Evolutionary conservation across 2,797 vertebrate genomes (phyloP).

Genomic region (Gastrophryne carolinensis): DNA sequence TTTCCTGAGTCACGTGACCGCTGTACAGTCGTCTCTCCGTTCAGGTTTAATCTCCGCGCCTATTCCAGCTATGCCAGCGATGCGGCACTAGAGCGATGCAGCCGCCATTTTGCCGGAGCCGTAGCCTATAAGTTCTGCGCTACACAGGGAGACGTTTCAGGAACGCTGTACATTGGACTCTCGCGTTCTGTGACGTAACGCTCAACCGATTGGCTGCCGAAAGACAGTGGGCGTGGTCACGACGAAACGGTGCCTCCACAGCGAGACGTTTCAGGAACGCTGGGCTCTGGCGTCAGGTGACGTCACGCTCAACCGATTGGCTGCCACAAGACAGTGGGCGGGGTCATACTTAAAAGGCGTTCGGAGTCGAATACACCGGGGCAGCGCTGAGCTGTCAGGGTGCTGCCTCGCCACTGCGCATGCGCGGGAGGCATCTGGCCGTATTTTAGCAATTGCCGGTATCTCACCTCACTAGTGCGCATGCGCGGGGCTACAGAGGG

Average conservation of each 20-base stretch:
- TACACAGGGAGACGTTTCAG: not conserved
- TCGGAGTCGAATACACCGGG: no score
- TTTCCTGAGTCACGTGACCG: not conserved
- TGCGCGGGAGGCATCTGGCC: no score
- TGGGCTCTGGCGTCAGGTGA: not conserved
- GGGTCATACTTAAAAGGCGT: no score
- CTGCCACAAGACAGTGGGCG: not conserved
- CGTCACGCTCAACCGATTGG: not conserved
- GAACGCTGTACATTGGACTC: not conserved
- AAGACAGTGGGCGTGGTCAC: not conserved
- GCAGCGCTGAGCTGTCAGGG: no score
- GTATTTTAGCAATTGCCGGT: no score
- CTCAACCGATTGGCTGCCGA: not conserved
- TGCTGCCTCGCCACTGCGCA: no score
- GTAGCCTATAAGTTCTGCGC: rapidly evolving
- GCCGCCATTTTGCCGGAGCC: not conserved
- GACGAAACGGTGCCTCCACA: no score
- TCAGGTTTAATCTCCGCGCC: slow-evolving; percentile 1
- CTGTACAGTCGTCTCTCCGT: not conserved
- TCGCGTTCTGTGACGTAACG: not conserved
- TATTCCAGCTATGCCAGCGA: not conserved
- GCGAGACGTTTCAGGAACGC: not conserved
- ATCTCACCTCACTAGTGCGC: no score
- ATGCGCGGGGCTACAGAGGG: no score
- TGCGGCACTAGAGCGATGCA: not conserved